phyloP scores from a whole-genome alignment of 2,113 vertebrate genomes.

The Tragelaphus strepsiceros region DNA sequence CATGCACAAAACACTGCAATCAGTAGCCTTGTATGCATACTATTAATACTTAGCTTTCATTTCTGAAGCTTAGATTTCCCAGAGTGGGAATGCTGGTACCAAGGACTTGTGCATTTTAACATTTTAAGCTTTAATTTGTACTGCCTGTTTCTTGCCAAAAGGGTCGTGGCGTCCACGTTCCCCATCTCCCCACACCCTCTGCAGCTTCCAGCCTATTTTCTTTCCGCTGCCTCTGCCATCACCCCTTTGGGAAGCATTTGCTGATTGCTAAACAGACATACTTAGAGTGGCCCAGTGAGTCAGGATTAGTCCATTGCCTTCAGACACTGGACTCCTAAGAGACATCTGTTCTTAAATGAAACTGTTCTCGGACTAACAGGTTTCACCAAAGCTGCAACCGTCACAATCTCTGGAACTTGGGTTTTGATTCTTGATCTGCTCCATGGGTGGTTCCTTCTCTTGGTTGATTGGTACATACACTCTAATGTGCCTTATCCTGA shows the following conservation, averaged over 20 bases:
- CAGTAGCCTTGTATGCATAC: not conserved
- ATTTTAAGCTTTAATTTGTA: not conserved
- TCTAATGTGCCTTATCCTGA: not conserved
- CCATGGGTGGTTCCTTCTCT: not conserved
- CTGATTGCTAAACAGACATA: not conserved
- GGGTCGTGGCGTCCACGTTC: not conserved
- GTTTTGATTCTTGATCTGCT: not conserved
- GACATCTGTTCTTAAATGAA: conserved; percentile 22
- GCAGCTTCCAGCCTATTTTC: not conserved
- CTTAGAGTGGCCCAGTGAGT: not conserved
- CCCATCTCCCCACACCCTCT: not conserved
- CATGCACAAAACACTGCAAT: not conserved
- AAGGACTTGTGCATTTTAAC: not conserved
- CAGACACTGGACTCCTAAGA: not conserved
- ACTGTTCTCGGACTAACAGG: not conserved
- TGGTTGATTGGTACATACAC: not conserved
- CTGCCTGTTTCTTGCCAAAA: conserved; percentile 21
- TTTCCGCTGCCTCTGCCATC: not conserved
- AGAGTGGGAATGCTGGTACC: not conserved
- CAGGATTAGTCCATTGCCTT: not conserved
- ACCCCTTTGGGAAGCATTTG: not conserved
- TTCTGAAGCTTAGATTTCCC: not conserved
- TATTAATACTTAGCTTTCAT: not conserved
- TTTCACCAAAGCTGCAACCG: not conserved
- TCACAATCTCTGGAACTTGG: not conserved